These are phyloP conservation scores for Aporophyla lueneburgensis DNA, from an alignment of 2,888 invertebrate genomes.

Conservation along the genomic window DNA sequence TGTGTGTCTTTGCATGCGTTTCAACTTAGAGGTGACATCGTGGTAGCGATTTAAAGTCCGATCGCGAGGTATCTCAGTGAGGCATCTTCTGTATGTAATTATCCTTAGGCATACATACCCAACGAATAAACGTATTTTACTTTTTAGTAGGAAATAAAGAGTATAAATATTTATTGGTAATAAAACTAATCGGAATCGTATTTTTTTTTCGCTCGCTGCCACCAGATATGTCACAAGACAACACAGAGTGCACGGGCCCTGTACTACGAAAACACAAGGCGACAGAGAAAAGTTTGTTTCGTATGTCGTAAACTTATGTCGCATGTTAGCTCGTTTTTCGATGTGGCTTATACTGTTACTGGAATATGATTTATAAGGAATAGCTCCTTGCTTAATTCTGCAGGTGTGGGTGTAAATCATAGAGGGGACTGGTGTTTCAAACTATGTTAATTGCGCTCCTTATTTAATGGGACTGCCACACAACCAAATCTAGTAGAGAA, in stretches of 20 bases:
- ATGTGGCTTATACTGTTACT: constrained; percentile 39
- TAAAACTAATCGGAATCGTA: constrained; percentile 32
- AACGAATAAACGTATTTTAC: background rate
- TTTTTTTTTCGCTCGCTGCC: constrained; percentile 24
- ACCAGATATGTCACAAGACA: constrained; percentile 74
- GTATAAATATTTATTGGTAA: constrained; percentile 10
- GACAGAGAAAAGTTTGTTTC: constrained; percentile 77
- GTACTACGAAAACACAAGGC: constrained; percentile 76
- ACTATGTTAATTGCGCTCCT: background rate
- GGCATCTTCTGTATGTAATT: no score
- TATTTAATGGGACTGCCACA: background rate
- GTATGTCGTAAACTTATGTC: constrained; percentile 46
- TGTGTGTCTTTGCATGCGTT: no score
- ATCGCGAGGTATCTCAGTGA: no score
- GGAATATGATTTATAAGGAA: constrained; percentile 35
- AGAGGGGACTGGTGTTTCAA: background rate
- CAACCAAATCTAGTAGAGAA: background rate
- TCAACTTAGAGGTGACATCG: no score
- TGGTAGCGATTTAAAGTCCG: no score
- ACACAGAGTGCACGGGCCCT: constrained; percentile 67
- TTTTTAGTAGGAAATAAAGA: background rate
- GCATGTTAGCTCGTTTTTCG: constrained; percentile 54
- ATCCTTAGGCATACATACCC: background rate
- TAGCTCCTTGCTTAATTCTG: constrained; percentile 19
- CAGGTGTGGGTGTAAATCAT: background rate